Evolutionary conservation across 2,113 vertebrate species (phyloP), one percentile per base, ranked within the genome.

Genomic region (Shinisaurus crocodilurus): DNA sequence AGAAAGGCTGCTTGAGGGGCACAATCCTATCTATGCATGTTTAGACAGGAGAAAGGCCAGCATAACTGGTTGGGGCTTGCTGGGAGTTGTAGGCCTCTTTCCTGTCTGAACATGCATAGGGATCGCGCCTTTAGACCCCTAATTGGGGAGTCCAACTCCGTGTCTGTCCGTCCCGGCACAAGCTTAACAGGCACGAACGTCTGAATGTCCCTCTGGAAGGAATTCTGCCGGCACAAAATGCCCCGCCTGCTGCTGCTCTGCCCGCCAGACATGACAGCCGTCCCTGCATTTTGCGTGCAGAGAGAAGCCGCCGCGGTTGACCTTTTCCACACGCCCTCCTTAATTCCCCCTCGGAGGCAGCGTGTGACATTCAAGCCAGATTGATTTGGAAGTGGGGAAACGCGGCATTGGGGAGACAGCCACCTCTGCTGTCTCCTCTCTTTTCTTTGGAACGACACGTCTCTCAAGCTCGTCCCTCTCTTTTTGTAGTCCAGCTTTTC

Each of bases 211-310:
- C 45, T 37, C 5, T 57, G 40, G 20, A 43, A 43, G 75, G 32
- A 40, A 77, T 25, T 43, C 20, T 10, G 32, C 54, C 6, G 2
- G 32, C 13, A 6, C 29, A 32, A 20, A 54, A 82, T 23, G 23
- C 18, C 23, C 34, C 1, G 50, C 1, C 8, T 23, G 18, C 10
- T 54, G 54, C 80, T 60, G 6, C 34, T 57, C 6, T 7, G 54
- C 80, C 5, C 1, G 6, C n/a, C 20, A 1, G n/a, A n/a, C n/a
- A n/a, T n/a, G n/a, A n/a, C n/a, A n/a, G 13, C 16, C 7, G 8
- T n/a, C 23, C 20, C 34, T 60, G 34, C 32, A 8, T 15, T 60
- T 37, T 13, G 60, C 20, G 6, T 37, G 13, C 54, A 9, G 80
- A n/a, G 54, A 82, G 15, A 34, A 57, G 34, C 34, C 2, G 16